Base-by-base conservation (phyloP, 2,113 vertebrate species). In the Solea senegalensis region DNA sequence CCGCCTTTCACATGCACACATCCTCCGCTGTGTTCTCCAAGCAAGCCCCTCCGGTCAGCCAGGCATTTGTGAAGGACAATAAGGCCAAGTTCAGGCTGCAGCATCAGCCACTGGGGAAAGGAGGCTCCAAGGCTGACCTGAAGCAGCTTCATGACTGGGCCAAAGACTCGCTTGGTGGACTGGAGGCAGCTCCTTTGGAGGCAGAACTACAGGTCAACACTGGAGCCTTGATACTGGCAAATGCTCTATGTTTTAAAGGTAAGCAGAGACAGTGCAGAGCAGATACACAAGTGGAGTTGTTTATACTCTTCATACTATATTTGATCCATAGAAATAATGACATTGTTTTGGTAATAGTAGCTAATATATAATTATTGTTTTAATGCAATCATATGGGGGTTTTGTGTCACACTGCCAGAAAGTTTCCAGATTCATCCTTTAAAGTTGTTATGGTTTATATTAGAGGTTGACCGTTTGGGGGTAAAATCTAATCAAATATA, bases 171-270 rank as follows among this genome's bases (percentile, higher is more conserved):
- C 83, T 85, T 2, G 78, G 80, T n/a, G 87, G 75, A 2, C 65
- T 50, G 27, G 84, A 89, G 4, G 80, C 57, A 4, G 72, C 70
- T 28, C 78, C 71, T 27, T 3, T 89, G 26, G 68, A 21, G 8
- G 59, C 54, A 58, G 69, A 77, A n/a, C 72, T 91, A 56, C 60
- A 85, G 40, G 44, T 67, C 8, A 80, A 82, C 55, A 44, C 81
- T 10, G 91, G 90, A 61, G 88, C 83, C 1, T 50, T 91, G 70
- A 75, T 92, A 39, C 58, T 92, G 55, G 72, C 86, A 27, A 87
- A 74, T 64, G 84, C 86, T 9, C 41, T 92, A 43, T 55, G n/a
- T 55, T 91, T 92, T 65, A 92, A 89, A 93, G 91, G 91, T 92
- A 44, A 79, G 87, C 21, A 46, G 49, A 58, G 27, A 51, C 9